Conservation (phyloP, 2,113 vertebrate species). For the Leptobrachium ailaonicum region DNA sequence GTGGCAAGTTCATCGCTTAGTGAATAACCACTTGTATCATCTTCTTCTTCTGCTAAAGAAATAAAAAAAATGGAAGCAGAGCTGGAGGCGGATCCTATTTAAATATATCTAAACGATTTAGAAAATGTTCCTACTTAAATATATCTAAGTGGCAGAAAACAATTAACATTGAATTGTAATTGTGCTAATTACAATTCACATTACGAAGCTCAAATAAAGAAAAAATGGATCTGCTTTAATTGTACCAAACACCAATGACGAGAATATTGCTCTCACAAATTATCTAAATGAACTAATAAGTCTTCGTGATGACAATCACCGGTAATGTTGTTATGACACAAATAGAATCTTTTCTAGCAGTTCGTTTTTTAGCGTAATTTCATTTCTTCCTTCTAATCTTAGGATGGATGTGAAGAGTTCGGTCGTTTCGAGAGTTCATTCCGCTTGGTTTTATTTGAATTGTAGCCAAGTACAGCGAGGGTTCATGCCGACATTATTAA, state of each 20-base stretch:
- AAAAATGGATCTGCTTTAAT: slow-evolving; percentile 83
- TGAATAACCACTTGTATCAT: too few relatives aligned
- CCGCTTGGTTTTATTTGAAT: background rate
- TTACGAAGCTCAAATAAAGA: slow-evolving; percentile 83
- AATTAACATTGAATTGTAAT: slow-evolving; percentile 90
- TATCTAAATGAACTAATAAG: slow-evolving; percentile 81
- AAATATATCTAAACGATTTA: too few relatives aligned
- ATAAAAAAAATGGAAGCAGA: too few relatives aligned
- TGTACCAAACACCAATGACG: slow-evolving; percentile 78
- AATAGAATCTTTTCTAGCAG: slow-evolving; percentile 66
- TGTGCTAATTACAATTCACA: slow-evolving; percentile 88
- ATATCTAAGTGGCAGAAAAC: slow-evolving; percentile 77
- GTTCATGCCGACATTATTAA: background rate
- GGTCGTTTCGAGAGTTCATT: background rate
- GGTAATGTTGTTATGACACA: slow-evolving; percentile 70
- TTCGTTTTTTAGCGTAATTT: slow-evolving; percentile 45
- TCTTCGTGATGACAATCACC: slow-evolving; percentile 77
- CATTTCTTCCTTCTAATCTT: background rate
- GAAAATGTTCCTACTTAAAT: background rate
- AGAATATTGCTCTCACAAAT: slow-evolving; percentile 79
- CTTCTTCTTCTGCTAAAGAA: too few relatives aligned
- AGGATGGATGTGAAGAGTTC: background rate
- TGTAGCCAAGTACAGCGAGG: background rate
- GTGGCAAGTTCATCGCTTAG: slow-evolving; percentile 61
- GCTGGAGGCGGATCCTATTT: too few relatives aligned